Conservation (phyloP, 2,888 invertebrate species). For the Kuschelorhynchus macadamiae region DNA sequence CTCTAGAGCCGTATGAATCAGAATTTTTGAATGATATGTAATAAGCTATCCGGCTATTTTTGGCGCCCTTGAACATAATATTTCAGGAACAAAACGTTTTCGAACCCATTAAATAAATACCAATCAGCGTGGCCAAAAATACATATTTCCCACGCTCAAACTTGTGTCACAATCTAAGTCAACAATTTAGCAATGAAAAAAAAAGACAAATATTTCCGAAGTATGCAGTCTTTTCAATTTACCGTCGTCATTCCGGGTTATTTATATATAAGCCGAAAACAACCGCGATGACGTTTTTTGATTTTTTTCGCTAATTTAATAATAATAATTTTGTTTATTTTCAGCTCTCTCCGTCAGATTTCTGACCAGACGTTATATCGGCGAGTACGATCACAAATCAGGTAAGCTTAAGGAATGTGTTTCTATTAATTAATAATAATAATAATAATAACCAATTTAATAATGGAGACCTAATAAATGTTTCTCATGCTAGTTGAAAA, state of each 20-base stretch:
- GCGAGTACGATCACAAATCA: constrained; percentile 95
- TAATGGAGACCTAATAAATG: no score
- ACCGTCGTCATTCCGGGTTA: neutral
- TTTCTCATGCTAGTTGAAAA: no score
- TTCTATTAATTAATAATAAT: neutral
- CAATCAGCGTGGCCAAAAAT: constrained; percentile 3
- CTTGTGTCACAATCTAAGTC: constrained; percentile 1
- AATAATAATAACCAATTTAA: neutral
- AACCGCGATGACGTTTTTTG: constrained; percentile 1
- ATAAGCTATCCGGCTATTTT: no score
- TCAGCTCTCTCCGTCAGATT: constrained; percentile 81
- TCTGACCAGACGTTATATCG: constrained; percentile 93
- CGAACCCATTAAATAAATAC: neutral
- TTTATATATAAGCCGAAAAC: neutral
- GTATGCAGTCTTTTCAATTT: neutral
- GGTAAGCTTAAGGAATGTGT: constrained; percentile 72
- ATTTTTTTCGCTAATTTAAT: no score
- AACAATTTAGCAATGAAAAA: no score
- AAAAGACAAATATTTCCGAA: constrained; percentile 12
- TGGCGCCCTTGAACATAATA: constrained; percentile 5
- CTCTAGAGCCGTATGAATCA: no score
- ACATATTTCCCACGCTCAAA: constrained; percentile 5
- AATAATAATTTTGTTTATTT: constrained; percentile 53
- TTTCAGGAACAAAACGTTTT: constrained; percentile 12
- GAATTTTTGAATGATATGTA: no score